phyloP scores from a whole-genome alignment of 2,113 vertebrate genomes.

The Myrmecophaga tridactyla region DNA sequence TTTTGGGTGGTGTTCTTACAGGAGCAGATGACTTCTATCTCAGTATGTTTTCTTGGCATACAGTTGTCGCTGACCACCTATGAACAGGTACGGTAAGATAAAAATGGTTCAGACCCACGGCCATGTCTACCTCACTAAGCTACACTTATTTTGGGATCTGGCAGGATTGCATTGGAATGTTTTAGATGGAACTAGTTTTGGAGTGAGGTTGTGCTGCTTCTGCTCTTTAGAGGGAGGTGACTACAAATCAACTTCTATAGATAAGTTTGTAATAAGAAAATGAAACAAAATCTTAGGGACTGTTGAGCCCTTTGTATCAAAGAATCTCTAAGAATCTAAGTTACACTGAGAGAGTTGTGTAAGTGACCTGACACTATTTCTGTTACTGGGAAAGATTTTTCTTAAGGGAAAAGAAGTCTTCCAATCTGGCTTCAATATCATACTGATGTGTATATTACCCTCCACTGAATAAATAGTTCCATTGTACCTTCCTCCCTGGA shows the following conservation, averaged over 20 bases:
- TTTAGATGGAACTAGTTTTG: slow-evolving; percentile 54
- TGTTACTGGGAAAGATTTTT: background rate
- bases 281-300: slow-evolving; percentile 22
- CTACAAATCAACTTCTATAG: slow-evolving; percentile 53
- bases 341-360: background rate
- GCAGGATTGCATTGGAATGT: slow-evolving; percentile 6
- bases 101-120: slow-evolving; percentile 35
- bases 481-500: background rate
- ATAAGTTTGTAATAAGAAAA: slow-evolving; percentile 54
- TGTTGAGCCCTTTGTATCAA: background rate
- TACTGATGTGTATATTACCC: slow-evolving; percentile 47
- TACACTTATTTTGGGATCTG: slow-evolving; percentile 46
- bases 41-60: background rate
- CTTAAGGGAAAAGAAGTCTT: slow-evolving; percentile 16
- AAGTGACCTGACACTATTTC: background rate
- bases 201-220: slow-evolving; percentile 46
- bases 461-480: slow-evolving; percentile 29
- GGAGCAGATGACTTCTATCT: background rate
- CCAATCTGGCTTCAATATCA: slow-evolving; percentile 58
- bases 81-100: background rate
- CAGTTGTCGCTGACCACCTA: background rate
- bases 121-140: background rate
- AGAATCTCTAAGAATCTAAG: slow-evolving; percentile 14
- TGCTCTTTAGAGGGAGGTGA: slow-evolving; percentile 48
- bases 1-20: background rate